Conservation (phyloP, 2,888 invertebrate genomes). For the Hypolimnas misippus region DNA sequence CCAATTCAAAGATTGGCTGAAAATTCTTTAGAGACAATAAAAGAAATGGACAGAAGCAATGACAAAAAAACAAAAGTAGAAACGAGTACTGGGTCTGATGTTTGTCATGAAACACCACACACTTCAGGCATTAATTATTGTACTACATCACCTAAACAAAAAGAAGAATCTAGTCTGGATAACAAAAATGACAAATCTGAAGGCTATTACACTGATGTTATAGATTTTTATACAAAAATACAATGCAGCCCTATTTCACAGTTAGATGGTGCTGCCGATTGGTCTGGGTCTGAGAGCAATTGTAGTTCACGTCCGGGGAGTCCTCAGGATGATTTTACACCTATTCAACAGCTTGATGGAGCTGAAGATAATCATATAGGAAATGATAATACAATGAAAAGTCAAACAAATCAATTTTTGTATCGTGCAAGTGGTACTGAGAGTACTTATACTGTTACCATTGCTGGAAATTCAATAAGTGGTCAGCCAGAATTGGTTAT, state of each 20-base stretch:
- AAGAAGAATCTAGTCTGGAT: conserved; percentile 62
- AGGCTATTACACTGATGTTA: conserved; percentile 77
- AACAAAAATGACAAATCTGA: conserved; percentile 70
- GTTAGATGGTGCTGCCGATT: conserved; percentile 88
- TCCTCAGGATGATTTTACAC: conserved; percentile 72
- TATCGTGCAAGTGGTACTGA: conserved; percentile 79
- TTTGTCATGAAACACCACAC: conserved; percentile 72
- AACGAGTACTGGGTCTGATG: conserved; percentile 52
- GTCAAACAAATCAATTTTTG: conserved; percentile 72
- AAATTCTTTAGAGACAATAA: conserved; percentile 65
- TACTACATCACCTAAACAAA: conserved; percentile 69
- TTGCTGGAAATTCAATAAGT: conserved; percentile 78
- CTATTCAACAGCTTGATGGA: conserved; percentile 88
- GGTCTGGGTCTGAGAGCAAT: conserved; percentile 84
- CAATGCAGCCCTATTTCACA: conserved; percentile 86
- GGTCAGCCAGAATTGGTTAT: conserved; percentile 78
- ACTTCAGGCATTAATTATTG: conserved; percentile 76
- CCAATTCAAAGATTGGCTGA: conserved; percentile 70
- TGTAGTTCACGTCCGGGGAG: conserved; percentile 77
- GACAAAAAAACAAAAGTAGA: conserved; percentile 71
- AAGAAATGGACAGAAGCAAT: conserved; percentile 58
- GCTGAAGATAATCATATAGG: conserved; percentile 85
- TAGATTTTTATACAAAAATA: conserved; percentile 82
- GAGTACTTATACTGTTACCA: conserved; percentile 77
- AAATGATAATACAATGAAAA: conserved; percentile 64